Base-by-base conservation (phyloP, 1,140 invertebrate genomes). In the Trichonephila clavata region DNA sequence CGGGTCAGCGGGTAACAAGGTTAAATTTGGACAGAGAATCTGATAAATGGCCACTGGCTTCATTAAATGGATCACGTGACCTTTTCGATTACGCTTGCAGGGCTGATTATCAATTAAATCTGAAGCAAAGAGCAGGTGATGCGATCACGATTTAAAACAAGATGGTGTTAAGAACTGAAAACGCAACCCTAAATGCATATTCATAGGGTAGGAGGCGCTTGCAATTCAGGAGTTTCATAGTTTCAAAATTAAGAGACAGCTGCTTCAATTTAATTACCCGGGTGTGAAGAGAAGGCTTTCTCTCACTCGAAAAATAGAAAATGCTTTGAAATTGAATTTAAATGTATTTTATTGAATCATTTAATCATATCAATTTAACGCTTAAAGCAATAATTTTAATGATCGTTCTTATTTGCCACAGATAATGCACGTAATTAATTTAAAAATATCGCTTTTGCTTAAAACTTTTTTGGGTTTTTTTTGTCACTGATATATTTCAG, bases 31-130 rank as follows among this genome's bases (percentile, higher is more conserved):
- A 90, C 71, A 81, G 77, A 84, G 89, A 81, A 68, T 63, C 59
- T 80, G 77, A 90, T 90, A 81, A 90, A 90, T 90, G 68, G 68
- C 50, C 50, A 21, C 18, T 7, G 77, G 60, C 89, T 90, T 90
- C 89, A 90, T 90, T 90, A 81, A 81, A 60, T 90, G 89, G 89
- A 32, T 88, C 89, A 81, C 89, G 89, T 90, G 89, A 90, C 89
- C 89, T 90, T 90, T 90, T 90, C 89, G 71, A 90, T 81, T 90
- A 61, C 88, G 14, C 27, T 60, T 59, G n/a, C 57, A 84, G 89
- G 59, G 20, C 21, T 7, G 59, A 57, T 32, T 90, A 90, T 90
- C 57, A 90, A 81, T 90, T 90, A 50, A 90, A 90, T 90, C 24
- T 80, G 39, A 24, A 81, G 65, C 50, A 84, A 20, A 59, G 57